Conservation (phyloP, 2,113 vertebrate genomes). For the Alexandromys fortis region DNA sequence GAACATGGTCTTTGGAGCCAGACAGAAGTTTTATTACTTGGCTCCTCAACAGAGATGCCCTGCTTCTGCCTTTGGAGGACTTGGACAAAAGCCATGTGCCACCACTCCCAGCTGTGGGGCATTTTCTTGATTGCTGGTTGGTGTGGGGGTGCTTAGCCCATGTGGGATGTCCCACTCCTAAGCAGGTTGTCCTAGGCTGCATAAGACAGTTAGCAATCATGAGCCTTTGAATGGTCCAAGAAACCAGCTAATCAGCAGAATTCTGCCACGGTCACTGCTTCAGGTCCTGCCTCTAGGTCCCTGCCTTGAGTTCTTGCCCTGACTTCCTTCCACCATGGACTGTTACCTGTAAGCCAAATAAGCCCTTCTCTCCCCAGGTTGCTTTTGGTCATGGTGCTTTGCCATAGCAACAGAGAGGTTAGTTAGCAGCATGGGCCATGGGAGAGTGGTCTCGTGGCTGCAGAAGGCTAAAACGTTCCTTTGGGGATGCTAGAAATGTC, state of each 20-base stretch:
- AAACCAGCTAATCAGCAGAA: background rate
- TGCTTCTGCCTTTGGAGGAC: background rate
- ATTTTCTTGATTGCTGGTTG: background rate
- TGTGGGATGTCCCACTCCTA: background rate
- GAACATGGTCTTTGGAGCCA: background rate
- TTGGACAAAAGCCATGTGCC: background rate
- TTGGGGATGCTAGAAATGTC: background rate
- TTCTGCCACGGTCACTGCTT: background rate
- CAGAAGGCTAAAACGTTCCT: too few species aligned
- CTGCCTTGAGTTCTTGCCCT: background rate
- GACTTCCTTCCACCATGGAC: background rate
- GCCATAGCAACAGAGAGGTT: background rate
- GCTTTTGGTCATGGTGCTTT: background rate
- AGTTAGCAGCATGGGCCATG: accelerated
- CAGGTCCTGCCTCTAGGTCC: background rate
- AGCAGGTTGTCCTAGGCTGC: background rate
- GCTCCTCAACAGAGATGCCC: background rate
- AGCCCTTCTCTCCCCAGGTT: too few species aligned
- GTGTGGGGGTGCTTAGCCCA: background rate
- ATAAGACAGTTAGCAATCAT: background rate
- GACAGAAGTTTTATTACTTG: background rate
- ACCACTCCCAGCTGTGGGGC: too few species aligned
- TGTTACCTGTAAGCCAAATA: background rate
- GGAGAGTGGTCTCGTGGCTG: background rate
- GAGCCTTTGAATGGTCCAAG: background rate